phyloP scores from a whole-genome alignment of 2,797 vertebrate species.

The Fistularia commersonii region DNA sequence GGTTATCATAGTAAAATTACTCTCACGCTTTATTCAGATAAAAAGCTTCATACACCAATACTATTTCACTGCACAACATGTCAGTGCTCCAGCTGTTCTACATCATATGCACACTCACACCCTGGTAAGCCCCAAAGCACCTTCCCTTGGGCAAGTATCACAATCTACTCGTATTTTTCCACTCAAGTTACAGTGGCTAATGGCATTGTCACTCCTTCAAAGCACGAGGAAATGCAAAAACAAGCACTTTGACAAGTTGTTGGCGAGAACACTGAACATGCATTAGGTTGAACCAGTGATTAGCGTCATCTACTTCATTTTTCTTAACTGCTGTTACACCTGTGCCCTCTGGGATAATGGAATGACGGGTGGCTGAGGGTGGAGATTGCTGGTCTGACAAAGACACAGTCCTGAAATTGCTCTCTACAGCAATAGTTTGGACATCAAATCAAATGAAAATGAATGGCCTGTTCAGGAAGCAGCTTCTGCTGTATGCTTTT shows the following conservation, averaged over 20 bases:
- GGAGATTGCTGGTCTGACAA: slow-evolving; percentile 31
- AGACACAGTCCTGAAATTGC: slow-evolving; percentile 44
- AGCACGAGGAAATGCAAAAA: slow-evolving; percentile 14
- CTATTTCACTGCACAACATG: slow-evolving; percentile 5
- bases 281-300: slow-evolving; percentile 31
- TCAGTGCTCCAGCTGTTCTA: slow-evolving; percentile 15
- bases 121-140: slow-evolving; percentile 6
- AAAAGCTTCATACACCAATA: slow-evolving; percentile 9
- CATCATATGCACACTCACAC: slow-evolving; percentile 21
- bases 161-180: slow-evolving; percentile 9
- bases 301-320: slow-evolving; percentile 38
- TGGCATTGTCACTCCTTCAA: slow-evolving; percentile 17
- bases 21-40: slow-evolving; percentile 11
- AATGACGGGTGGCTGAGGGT: slow-evolving; percentile 10
- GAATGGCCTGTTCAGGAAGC: slow-evolving; percentile 44
- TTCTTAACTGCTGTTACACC: slow-evolving; percentile 32
- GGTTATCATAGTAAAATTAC: slow-evolving; percentile 45
- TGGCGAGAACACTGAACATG: slow-evolving; percentile 33
- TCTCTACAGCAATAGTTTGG: slow-evolving; percentile 32
- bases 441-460: slow-evolving; percentile 60
- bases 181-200: slow-evolving; percentile 20
- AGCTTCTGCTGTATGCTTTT: slow-evolving; percentile 8
- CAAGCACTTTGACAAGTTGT: slow-evolving; percentile 22
- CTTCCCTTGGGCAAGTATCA: slow-evolving; percentile 9
- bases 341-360: slow-evolving; percentile 38